phyloP scores from a whole-genome alignment of 2,888 invertebrate genomes.

The Lochmaea crataegi region DNA sequence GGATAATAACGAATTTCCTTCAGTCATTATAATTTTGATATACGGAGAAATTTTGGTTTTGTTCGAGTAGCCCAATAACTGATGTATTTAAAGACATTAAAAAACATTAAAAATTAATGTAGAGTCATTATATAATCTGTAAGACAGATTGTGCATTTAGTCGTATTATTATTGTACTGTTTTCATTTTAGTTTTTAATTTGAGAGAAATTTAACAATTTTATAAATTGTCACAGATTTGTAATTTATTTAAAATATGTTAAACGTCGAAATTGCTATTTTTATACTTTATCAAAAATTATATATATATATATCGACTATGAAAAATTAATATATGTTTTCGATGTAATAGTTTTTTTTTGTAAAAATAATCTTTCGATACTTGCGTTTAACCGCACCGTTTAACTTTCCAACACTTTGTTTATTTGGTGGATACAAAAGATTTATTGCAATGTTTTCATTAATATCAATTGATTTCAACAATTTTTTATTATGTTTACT shows the following conservation, averaged over 20 bases:
- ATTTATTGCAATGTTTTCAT: too few relatives aligned
- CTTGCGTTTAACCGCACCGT: too few relatives aligned
- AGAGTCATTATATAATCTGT: conserved; percentile 33
- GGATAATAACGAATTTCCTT: not conserved
- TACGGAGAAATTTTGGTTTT: not conserved
- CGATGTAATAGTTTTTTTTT: conserved; percentile 24
- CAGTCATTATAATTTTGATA: not conserved
- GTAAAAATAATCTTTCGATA: not conserved
- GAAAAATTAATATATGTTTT: conserved; percentile 44
- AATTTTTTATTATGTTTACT: too few relatives aligned
- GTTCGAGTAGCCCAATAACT: not conserved
- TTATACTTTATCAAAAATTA: conserved; percentile 48
- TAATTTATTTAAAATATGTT: conserved; percentile 47
- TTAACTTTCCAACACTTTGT: too few relatives aligned
- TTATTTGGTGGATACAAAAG: too few relatives aligned
- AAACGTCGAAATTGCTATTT: conserved; percentile 51
- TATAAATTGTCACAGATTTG: conserved; percentile 45
- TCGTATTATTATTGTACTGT: conserved; percentile 36
- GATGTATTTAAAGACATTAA: not conserved
- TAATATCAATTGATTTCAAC: too few relatives aligned
- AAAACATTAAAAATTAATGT: not conserved
- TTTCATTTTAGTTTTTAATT: conserved; percentile 34
- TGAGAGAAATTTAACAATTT: conserved; percentile 41
- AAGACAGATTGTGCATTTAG: conserved; percentile 42
- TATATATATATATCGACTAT: conserved; percentile 32